A percentile compares a stretch with the other conserved stretches of the same genome.
phyloP scores from a whole-genome alignment of 2,888 invertebrate species.

The Alviniconcha strummeri region DNA sequence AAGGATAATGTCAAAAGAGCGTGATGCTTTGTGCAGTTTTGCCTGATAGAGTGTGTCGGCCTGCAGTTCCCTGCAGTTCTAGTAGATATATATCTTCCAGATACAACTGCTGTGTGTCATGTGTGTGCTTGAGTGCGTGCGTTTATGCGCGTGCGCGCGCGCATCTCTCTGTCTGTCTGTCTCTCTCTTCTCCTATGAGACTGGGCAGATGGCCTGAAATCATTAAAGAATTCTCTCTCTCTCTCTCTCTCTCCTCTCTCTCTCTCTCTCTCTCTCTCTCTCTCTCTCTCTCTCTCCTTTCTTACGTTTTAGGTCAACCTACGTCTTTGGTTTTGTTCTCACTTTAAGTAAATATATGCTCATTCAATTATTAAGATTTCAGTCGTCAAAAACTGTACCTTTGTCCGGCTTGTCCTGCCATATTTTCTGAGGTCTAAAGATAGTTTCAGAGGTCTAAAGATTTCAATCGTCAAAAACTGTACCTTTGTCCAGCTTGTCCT shows the following conservation, averaged over 20 bases:
- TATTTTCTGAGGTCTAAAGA: not conserved
- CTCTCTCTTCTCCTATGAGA: not conserved
- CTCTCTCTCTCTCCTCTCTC: not conserved
- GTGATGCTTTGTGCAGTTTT: not conserved
- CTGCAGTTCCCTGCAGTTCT: not conserved
- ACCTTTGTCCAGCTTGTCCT: conserved; percentile 9
- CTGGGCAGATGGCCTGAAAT: too few species aligned
- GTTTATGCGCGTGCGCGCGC: not conserved
- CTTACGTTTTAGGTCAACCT: not conserved
- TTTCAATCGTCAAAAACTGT: not conserved
- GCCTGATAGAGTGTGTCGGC: not conserved
- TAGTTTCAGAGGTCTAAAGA: too few species aligned
- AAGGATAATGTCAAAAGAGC: not conserved
- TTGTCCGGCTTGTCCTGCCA: conserved; percentile 10
- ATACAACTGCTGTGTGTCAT: not conserved
- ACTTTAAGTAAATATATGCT: too few species aligned
- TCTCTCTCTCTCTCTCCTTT: not conserved
- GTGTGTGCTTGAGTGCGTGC: too few species aligned
- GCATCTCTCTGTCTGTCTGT: not conserved
- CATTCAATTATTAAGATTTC: not conserved
- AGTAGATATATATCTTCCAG: too few species aligned
- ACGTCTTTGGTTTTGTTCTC: too few species aligned
- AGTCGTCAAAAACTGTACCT: not conserved
- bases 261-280: not conserved
- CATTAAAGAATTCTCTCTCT: not conserved